These are phyloP conservation scores for Bagarius yarrelli DNA, from an alignment of 2,113 vertebrate genomes.

Conservation along the genomic window DNA sequence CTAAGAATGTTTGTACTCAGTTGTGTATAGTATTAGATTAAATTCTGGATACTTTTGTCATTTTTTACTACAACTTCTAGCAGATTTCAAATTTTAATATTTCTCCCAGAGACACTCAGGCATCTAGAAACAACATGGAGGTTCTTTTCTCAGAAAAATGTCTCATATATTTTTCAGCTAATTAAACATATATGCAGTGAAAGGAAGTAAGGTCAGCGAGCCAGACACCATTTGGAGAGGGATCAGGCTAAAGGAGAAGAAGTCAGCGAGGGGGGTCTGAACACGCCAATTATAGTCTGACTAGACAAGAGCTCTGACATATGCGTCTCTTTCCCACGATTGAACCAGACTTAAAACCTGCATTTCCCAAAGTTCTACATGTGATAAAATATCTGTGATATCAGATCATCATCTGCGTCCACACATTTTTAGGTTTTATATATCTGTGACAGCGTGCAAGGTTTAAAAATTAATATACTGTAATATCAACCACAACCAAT, in stretches of 20 bases:
- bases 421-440: not conserved
- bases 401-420: not conserved
- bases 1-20: not conserved
- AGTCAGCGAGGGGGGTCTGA: conserved; percentile 33
- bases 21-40: not conserved
- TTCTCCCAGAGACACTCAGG: not conserved
- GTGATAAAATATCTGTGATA: not conserved
- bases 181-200: conserved; percentile 48
- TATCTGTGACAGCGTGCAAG: not conserved
- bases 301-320: conserved; percentile 34
- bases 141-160: not conserved
- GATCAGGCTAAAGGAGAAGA: conserved; percentile 24
- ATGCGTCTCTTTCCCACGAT: conserved; percentile 39
- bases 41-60: not conserved
- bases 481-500: not conserved
- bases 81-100: not conserved
- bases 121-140: not conserved
- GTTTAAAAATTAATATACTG: too few relatives aligned
- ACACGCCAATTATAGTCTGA: conserved; percentile 41
- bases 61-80: not conserved
- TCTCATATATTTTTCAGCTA: conserved; percentile 31
- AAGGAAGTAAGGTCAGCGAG: conserved; percentile 39
- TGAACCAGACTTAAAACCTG: not conserved
- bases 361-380: not conserved
- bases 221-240: conserved; percentile 46